phyloP scores from a whole-genome alignment of 2,113 vertebrate species.

The Macaca fascicularis region T2T-MFA8v1.1 NC_088380.1:141933001-141933500 shows the following conservation, averaged over 20 bases:
- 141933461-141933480: slow-evolving; percentile 63
- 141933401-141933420: slow-evolving; percentile 49
- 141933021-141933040: neutral
- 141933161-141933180: neutral
- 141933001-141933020: neutral
- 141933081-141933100: neutral
- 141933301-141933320: slow-evolving; percentile 41
- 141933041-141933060: neutral
- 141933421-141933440: slow-evolving; percentile 64
- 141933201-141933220: neutral
- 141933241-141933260: slow-evolving; percentile 34
- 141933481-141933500: slow-evolving; percentile 63
- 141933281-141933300: neutral
- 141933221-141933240: slow-evolving; percentile 62
- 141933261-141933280: slow-evolving; percentile 29
- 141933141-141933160: neutral
- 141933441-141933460: slow-evolving; percentile 53
- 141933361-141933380: neutral
- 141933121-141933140: neutral
- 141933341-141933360: neutral
- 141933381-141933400: neutral
- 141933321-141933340: neutral
- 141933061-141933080: neutral
- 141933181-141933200: slow-evolving; percentile 21
- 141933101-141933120: neutral